Evolutionary conservation across 2,113 vertebrate genomes (phyloP).

Genomic region (Tichodroma muraria): DNA sequence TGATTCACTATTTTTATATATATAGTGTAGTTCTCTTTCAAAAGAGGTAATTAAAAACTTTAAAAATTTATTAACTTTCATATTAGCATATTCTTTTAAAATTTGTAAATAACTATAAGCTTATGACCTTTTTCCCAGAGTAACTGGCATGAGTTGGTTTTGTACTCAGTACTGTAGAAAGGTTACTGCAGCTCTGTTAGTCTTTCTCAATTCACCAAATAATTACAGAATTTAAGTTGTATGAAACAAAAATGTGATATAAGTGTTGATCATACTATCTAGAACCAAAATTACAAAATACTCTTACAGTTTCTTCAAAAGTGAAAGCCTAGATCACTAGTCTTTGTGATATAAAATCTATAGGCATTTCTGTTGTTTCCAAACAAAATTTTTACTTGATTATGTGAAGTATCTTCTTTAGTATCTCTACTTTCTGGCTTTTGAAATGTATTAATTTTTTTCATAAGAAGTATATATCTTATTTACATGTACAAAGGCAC

Average conservation of each 20-base stretch:
- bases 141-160: background rate
- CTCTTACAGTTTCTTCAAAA: background rate
- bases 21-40: background rate
- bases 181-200: background rate
- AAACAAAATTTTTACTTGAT: background rate
- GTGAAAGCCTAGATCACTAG: background rate
- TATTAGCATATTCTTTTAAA: background rate
- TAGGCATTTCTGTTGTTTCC: background rate
- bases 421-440: background rate
- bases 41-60: background rate
- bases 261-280: background rate
- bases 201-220: background rate
- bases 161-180: background rate
- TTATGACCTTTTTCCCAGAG: background rate
- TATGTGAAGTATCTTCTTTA: background rate
- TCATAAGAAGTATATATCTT: background rate
- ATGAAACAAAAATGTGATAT: background rate
- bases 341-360: background rate
- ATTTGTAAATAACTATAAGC: background rate
- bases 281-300: background rate
- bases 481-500: background rate
- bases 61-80: background rate
- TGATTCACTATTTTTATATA: background rate
- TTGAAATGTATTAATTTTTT: background rate
- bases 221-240: background rate